These are phyloP conservation scores for Corydoras sp. DNA, from an alignment of 2,113 vertebrate species.

Conservation along the genomic window DNA sequence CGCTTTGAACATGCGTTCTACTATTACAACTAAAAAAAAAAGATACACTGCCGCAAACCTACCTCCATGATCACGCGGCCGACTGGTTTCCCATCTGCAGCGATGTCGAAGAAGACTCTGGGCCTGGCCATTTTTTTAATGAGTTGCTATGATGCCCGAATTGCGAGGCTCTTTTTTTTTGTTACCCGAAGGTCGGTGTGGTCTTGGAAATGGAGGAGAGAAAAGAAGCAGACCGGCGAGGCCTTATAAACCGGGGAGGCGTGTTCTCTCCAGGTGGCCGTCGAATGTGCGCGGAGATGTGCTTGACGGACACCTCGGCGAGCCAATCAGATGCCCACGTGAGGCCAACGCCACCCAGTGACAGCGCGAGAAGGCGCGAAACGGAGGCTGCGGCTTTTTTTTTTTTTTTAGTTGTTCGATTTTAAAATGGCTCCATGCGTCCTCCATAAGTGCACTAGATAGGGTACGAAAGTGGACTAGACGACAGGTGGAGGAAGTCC, in stretches of 20 bases:
- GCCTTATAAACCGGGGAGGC: background rate
- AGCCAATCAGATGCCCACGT: background rate
- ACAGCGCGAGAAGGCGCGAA: background rate
- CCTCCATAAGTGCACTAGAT: background rate
- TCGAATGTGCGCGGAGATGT: constrained; percentile 39
- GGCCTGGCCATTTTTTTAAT: constrained; percentile 53
- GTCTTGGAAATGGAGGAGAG: constrained; percentile 34
- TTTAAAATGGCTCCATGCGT: background rate
- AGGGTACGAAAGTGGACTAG: background rate
- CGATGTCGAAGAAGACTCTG: constrained; percentile 69
- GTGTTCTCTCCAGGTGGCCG: fast-evolving
- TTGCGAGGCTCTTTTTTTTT: constrained; percentile 4
- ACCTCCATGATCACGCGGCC: constrained; percentile 76
- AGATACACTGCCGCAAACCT: constrained; percentile 10
- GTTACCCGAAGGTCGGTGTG: background rate
- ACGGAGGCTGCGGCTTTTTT: background rate
- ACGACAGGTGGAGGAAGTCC: background rate
- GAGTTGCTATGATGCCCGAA: background rate
- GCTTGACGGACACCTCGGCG: background rate
- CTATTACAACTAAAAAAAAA: background rate
- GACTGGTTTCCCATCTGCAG: fast-evolving
- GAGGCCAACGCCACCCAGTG: background rate
- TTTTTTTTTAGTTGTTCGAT: background rate
- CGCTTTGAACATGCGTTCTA: no score
- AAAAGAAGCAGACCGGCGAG: constrained; percentile 14